phyloP scores from a whole-genome alignment of 2,888 invertebrate species.

The Thymelicus acteon region DNA sequence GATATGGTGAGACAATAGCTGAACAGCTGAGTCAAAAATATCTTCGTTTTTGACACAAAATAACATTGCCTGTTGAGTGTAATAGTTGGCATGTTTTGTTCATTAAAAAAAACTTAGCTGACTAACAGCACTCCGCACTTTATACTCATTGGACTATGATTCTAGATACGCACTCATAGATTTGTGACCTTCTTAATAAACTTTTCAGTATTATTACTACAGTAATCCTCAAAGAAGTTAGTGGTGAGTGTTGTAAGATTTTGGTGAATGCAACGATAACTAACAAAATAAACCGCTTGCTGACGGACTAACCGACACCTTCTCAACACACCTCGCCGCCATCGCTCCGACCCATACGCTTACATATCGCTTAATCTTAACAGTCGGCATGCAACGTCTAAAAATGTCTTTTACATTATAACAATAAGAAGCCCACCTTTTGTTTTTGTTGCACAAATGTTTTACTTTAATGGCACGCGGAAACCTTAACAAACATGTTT shows the following conservation, averaged over 20 bases:
- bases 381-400: conserved; percentile 35
- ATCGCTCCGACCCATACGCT: conserved; percentile 36
- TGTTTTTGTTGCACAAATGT: conserved; percentile 33
- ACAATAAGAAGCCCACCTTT: conserved; percentile 6
- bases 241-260: conserved; percentile 83
- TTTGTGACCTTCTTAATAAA: conserved; percentile 75
- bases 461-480: conserved; percentile 36
- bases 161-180: conserved; percentile 74
- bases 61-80: conserved; percentile 67
- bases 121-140: conserved; percentile 82
- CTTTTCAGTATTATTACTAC: conserved; percentile 78
- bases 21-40: conserved; percentile 64
- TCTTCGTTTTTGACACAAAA: conserved; percentile 77
- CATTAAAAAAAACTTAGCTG: conserved; percentile 60
- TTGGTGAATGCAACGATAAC: conserved; percentile 71
- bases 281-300: conserved; percentile 56
- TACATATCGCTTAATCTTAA: conserved; percentile 35
- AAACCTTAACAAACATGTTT: not conserved
- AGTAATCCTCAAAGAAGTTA: conserved; percentile 78
- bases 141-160: conserved; percentile 62
- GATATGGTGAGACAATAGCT: conserved; percentile 60
- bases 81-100: conserved; percentile 75
- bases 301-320: conserved; percentile 53
- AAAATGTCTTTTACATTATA: conserved; percentile 31
- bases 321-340: conserved; percentile 34